phyloP scores from a whole-genome alignment of 1,140 invertebrate species.

The Pseudobourletiella spinata region DNA sequence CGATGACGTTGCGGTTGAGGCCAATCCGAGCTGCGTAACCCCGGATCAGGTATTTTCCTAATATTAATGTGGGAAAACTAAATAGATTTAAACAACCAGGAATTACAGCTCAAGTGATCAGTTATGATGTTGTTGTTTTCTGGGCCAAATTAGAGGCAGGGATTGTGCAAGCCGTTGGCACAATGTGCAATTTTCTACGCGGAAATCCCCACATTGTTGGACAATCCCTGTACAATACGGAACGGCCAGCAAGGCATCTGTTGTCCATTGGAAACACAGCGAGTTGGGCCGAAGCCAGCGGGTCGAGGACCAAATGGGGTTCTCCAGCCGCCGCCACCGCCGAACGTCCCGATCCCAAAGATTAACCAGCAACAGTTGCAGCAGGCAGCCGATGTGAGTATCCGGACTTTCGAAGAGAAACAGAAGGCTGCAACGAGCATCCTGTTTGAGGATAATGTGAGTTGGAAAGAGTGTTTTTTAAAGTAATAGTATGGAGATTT shows the following conservation, averaged over 20 bases:
- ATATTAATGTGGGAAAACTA: neutral
- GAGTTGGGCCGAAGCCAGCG: slow-evolving; percentile 6
- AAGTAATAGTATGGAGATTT: neutral
- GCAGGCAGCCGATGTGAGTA: slow-evolving; percentile 32
- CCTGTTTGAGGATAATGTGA: slow-evolving; percentile 32
- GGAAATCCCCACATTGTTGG: slow-evolving; percentile 42
- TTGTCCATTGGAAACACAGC: slow-evolving; percentile 34
- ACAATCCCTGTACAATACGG: slow-evolving; percentile 41
- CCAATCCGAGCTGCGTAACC: slow-evolving; percentile 19
- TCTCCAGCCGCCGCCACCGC: slow-evolving; percentile 39
- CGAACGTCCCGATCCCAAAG: slow-evolving; percentile 38
- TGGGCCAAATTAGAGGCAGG: slow-evolving; percentile 32
- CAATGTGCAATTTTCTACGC: slow-evolving; percentile 45
- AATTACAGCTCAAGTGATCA: neutral
- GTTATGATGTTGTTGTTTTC: neutral
- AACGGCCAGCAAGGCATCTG: slow-evolving; percentile 43
- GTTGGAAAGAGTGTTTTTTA: neutral
- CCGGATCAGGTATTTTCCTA: slow-evolving; percentile 20
- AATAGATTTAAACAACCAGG: neutral
- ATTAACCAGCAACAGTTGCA: slow-evolving; percentile 39
- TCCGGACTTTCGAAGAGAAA: slow-evolving; percentile 27
- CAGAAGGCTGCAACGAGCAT: slow-evolving; percentile 36
- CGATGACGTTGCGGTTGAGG: slow-evolving; percentile 20
- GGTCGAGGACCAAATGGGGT: slow-evolving; percentile 38
- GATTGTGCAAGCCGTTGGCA: slow-evolving; percentile 42